These are phyloP conservation scores for Carpatolechia fugitivella DNA, from an alignment of 2,888 invertebrate genomes.

Conservation along the genomic window DNA sequence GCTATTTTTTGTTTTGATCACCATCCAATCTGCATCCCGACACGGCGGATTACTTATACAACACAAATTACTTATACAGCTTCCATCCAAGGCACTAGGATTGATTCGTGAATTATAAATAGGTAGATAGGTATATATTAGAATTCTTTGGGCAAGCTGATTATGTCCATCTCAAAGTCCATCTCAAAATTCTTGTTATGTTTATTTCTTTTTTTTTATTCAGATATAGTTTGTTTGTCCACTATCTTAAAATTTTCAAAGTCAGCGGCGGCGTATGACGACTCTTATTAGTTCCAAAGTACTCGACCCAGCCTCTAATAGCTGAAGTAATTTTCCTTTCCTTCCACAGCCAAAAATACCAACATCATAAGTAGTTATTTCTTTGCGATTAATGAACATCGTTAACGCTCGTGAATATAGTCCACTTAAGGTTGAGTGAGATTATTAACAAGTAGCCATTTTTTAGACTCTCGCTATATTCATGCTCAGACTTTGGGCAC, in stretches of 20 bases:
- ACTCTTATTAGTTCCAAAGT: conserved; percentile 33
- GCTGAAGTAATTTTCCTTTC: conserved; percentile 21
- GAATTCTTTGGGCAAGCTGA: not conserved
- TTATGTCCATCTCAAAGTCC: not conserved
- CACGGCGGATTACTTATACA: not conserved
- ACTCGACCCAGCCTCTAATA: conserved; percentile 32
- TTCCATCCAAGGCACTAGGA: not conserved
- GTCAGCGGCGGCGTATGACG: conserved; percentile 40
- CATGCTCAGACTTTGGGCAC: too few relatives aligned
- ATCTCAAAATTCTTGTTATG: not conserved
- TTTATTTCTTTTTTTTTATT: not conserved
- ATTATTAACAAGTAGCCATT: not conserved
- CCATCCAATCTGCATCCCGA: not conserved
- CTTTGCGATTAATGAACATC: conserved; percentile 1
- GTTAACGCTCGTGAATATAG: not conserved
- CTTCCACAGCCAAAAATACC: not conserved
- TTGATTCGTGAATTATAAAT: not conserved
- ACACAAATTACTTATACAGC: not conserved
- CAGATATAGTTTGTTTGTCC: not conserved
- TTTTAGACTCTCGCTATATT: not conserved
- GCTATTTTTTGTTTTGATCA: not conserved
- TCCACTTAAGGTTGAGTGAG: not conserved
- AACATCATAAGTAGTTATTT: not conserved
- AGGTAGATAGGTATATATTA: not conserved
- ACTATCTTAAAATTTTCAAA: not conserved